Evolutionary conservation across 2,797 vertebrate species (phyloP).

Genomic region (Karalla daura): DNA sequence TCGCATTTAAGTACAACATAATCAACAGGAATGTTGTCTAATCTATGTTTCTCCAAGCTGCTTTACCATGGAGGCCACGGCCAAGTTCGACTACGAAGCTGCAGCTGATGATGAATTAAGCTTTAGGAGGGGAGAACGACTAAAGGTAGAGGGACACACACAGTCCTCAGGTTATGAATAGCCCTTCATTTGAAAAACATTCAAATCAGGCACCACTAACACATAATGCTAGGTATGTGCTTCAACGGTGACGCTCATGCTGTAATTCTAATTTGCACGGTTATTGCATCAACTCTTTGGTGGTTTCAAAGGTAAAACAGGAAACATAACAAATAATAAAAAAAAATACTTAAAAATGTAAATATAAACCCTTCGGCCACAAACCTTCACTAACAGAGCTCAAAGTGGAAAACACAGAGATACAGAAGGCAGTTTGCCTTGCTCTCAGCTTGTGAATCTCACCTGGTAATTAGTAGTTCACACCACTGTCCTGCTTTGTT

Average conservation of each 20-base stretch:
- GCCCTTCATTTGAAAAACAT: background rate
- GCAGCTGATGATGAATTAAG: conserved; percentile 88
- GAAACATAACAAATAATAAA: background rate
- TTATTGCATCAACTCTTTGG: background rate
- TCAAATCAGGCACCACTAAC: background rate
- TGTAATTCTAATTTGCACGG: background rate
- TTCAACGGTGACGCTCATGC: no score
- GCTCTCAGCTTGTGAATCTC: no score
- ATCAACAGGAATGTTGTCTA: no score
- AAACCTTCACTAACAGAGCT: no score
- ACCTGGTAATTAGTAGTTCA: no score
- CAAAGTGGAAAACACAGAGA: no score
- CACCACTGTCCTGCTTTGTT: no score
- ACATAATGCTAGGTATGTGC: no score
- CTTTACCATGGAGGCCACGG: conserved; percentile 86
- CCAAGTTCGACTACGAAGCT: conserved; percentile 88
- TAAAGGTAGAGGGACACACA: conserved; percentile 81
- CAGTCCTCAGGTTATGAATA: background rate
- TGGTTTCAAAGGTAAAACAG: background rate
- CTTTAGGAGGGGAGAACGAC: conserved; percentile 84
- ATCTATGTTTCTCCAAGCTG: background rate
- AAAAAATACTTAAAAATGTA: background rate
- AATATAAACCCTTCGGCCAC: background rate
- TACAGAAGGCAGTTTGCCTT: no score
- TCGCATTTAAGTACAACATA: no score